Evolutionary conservation across 1,140 invertebrate genomes (phyloP).

Genomic region (Geopemphigus sp.): DNA sequence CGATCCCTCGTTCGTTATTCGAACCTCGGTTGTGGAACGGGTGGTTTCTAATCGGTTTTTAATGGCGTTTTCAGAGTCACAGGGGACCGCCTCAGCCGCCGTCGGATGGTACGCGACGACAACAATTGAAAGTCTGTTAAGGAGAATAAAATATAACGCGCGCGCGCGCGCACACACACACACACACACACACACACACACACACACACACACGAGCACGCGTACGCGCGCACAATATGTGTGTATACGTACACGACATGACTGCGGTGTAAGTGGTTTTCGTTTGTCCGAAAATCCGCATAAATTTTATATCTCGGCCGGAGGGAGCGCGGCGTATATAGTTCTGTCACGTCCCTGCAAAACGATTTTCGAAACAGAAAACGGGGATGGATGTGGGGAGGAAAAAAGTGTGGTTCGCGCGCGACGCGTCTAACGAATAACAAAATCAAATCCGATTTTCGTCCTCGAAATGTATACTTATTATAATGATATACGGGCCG

Average conservation of each 20-base stretch:
- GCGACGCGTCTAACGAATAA: constrained; percentile 13
- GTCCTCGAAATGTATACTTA: not conserved
- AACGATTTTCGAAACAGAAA: constrained; percentile 2
- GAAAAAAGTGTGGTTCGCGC: not conserved
- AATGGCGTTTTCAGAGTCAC: constrained; percentile 12
- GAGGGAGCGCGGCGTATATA: not conserved
- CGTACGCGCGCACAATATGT: not conserved
- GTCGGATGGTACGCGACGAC: not conserved
- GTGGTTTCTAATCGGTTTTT: constrained; percentile 29
- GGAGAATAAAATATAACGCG: constrained; percentile 11
- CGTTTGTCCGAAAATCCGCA: constrained; percentile 15
- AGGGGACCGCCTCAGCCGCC: too few relatives aligned
- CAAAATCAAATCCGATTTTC: constrained; percentile 4
- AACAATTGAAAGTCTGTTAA: constrained; percentile 7
- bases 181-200: too few relatives aligned
- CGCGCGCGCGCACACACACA: not conserved
- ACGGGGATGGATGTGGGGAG: not conserved
- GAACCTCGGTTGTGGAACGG: too few relatives aligned
- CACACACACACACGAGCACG: not conserved
- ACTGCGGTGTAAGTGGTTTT: constrained; percentile 1
- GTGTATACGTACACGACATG: not conserved
- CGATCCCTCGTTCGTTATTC: not conserved
- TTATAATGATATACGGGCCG: constrained; percentile 5
- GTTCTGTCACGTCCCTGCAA: not conserved
- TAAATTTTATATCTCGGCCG: constrained; percentile 6